phyloP scores from a whole-genome alignment of 2,113 vertebrate genomes.

The Centropristis striata region DNA sequence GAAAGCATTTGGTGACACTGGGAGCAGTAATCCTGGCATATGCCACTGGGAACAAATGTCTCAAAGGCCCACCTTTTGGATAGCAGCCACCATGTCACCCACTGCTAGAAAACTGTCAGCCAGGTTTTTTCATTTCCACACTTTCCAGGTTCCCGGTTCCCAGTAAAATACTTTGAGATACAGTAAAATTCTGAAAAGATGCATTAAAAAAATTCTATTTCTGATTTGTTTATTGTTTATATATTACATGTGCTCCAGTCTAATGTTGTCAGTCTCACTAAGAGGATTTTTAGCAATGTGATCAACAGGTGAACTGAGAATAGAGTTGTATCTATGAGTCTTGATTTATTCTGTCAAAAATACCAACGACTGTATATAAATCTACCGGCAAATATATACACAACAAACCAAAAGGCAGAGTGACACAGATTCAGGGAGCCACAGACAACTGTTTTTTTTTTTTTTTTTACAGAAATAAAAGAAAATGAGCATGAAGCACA shows the following conservation, averaged over 20 bases:
- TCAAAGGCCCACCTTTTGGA: constrained; percentile 76
- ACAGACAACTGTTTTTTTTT: neutral
- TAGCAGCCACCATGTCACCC: constrained; percentile 50
- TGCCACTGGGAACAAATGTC: constrained; percentile 82
- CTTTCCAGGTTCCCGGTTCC: neutral
- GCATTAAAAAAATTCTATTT: neutral
- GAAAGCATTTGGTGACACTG: constrained; percentile 75
- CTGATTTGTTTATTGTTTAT: neutral
- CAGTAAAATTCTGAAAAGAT: neutral
- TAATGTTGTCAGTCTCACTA: neutral
- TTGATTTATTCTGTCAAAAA: neutral
- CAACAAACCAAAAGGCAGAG: neutral
- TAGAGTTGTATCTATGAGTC: neutral
- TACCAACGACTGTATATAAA: neutral
- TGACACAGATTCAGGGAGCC: neutral
- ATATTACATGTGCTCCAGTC: neutral
- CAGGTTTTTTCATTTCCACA: constrained; percentile 7
- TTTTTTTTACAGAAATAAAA: neutral
- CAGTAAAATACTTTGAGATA: neutral
- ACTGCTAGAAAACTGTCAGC: constrained; percentile 35
- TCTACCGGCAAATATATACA: neutral
- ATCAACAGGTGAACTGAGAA: constrained; percentile 19
- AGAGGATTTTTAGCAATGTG: neutral
- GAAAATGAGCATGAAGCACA: constrained; percentile 4
- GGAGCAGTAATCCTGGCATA: constrained; percentile 78